phyloP scores from a whole-genome alignment of 2,888 invertebrate species.

The Caenorhabditis sp. region DNA sequence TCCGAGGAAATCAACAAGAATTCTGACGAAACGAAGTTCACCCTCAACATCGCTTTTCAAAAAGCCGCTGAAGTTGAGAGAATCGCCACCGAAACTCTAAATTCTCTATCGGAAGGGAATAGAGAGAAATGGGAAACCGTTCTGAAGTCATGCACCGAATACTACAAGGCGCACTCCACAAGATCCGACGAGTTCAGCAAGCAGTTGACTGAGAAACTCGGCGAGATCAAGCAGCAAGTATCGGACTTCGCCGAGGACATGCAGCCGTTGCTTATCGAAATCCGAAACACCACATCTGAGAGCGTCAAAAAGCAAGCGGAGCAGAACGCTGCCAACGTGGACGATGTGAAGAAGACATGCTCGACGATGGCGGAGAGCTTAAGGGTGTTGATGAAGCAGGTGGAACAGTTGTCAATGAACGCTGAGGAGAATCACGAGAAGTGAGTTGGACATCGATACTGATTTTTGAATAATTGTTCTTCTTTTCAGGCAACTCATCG shows the following conservation, averaged over 20 bases:
- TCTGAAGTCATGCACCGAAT: slow-evolving; percentile 18
- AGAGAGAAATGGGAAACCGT: slow-evolving; percentile 3
- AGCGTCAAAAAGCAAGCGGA: slow-evolving; percentile 3
- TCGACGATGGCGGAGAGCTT: neutral
- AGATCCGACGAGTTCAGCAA: slow-evolving; percentile 5
- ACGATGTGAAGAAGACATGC: slow-evolving; percentile 7
- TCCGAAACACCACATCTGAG: slow-evolving; percentile 33
- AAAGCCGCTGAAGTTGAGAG: slow-evolving; percentile 16
- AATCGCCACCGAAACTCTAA: neutral
- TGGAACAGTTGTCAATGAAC: slow-evolving; percentile 19
- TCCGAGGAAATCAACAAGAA: slow-evolving; percentile 4
- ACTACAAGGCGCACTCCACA: neutral
- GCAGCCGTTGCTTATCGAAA: slow-evolving; percentile 27
- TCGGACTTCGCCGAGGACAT: slow-evolving; percentile 35
- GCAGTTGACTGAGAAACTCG: slow-evolving; percentile 9
- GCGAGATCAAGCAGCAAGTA: slow-evolving; percentile 27
- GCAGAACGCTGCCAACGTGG: neutral
- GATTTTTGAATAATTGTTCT: neutral
- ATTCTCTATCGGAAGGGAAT: neutral
- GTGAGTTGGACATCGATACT: neutral
- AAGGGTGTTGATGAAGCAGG: slow-evolving; percentile 11
- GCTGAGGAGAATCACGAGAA: slow-evolving; percentile 35
- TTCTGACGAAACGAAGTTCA: neutral
- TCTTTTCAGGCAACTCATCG: slow-evolving; percentile 30
- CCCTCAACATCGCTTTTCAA: neutral